A percentile compares a stretch with the other conserved stretches of the same genome.
These are phyloP conservation scores for Oryzias dopingdopingensis DNA, from an alignment of 2,797 vertebrate species.

Conservation along the genomic window DNA sequence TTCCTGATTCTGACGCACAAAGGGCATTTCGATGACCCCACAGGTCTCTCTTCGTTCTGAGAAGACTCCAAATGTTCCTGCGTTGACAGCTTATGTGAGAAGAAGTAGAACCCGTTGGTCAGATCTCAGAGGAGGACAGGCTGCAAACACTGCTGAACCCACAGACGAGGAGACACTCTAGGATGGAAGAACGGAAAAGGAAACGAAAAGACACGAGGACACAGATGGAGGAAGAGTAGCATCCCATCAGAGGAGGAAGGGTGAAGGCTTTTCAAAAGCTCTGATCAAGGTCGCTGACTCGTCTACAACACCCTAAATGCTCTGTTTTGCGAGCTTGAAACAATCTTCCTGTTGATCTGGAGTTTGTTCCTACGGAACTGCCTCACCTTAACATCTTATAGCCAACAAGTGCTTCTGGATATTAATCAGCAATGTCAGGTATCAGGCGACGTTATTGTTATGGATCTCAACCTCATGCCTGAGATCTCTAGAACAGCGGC, in stretches of 20 bases:
- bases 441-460: too few relatives aligned
- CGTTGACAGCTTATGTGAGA: slow-evolving; percentile 29
- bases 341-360: too few relatives aligned
- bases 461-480: too few relatives aligned
- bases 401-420: too few relatives aligned
- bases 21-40: slow-evolving; percentile 43
- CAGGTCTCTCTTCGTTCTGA: too few relatives aligned
- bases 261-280: neutral
- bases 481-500: too few relatives aligned
- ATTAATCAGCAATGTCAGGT: too few relatives aligned
- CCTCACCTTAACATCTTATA: too few relatives aligned
- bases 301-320: slow-evolving; percentile 15
- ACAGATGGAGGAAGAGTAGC: neutral
- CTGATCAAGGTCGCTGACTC: slow-evolving; percentile 39
- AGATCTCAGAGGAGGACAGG: slow-evolving; percentile 30
- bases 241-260: slow-evolving; percentile 23
- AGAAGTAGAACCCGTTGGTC: slow-evolving; percentile 32
- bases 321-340: neutral
- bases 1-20: slow-evolving; percentile 38
- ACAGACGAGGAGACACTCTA: neutral
- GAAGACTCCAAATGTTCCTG: too few relatives aligned
- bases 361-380: too few relatives aligned
- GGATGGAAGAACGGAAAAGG: slow-evolving; percentile 25
- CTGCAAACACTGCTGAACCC: neutral
- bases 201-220: slow-evolving; percentile 21